Evolutionary conservation across 2,113 vertebrate species (phyloP).

Genomic region (Tragulus kanchil): DNA sequence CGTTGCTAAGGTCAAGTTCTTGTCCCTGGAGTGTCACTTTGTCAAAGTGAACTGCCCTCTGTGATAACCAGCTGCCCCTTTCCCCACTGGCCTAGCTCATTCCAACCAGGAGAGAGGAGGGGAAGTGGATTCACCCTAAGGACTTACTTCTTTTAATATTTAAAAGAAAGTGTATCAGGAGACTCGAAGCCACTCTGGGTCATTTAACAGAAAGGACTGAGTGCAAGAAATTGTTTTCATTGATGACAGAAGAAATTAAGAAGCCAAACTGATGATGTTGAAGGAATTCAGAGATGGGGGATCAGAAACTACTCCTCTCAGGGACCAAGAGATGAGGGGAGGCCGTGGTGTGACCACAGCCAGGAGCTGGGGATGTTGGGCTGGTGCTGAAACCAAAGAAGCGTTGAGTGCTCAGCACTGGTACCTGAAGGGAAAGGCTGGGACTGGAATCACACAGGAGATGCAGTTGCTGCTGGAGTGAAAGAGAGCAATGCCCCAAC

Average conservation of each 20-base stretch:
- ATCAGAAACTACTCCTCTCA: neutral
- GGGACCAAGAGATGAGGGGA: neutral
- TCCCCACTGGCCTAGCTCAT: neutral
- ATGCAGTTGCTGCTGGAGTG: neutral
- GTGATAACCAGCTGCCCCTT: neutral
- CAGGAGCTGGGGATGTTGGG: neutral
- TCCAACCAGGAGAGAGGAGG: neutral
- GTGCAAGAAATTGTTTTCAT: neutral
- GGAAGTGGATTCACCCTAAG: neutral
- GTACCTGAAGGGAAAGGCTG: neutral
- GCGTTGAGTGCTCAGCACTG: neutral
- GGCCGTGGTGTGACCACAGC: neutral
- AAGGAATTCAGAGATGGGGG: neutral
- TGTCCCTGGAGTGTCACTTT: neutral
- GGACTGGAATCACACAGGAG: neutral
- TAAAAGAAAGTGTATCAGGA: neutral
- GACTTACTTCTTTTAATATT: neutral
- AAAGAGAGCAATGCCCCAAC: neutral
- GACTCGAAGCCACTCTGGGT: neutral
- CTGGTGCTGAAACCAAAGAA: constrained; percentile 7
- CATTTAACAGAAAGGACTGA: constrained; percentile 22
- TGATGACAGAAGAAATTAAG: neutral
- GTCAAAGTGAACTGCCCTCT: neutral
- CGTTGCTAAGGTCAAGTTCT: neutral
- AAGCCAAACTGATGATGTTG: neutral